Percentiles rank a stretch among this genome's conserved stretches.
Evolutionary conservation across 2,888 invertebrate genomes (phyloP).

Genomic region (Poecilus cupreus): DNA sequence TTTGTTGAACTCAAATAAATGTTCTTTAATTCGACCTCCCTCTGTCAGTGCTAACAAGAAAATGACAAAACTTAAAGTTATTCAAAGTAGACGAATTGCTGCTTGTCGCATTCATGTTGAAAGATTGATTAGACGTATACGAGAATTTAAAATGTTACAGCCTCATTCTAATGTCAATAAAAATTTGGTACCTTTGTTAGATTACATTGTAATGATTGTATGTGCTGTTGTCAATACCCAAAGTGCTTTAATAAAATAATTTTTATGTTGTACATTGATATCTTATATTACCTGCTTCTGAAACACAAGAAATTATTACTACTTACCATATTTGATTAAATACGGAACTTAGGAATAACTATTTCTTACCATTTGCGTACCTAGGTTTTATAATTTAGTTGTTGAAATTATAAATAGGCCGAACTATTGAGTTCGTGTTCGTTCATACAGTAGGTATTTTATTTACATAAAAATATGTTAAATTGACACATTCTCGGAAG

Average conservation of each 20-base stretch:
- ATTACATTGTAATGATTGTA: constrained; percentile 51
- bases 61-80: constrained; percentile 59
- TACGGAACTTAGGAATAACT: no score
- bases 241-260: constrained; percentile 35
- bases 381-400: no score
- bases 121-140: constrained; percentile 61
- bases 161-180: constrained; percentile 58
- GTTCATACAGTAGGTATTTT: no score
- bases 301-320: no score
- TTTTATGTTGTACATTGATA: constrained; percentile 10
- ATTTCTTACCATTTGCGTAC: no score
- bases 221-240: constrained; percentile 59
- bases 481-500: no score
- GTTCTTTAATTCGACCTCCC: constrained; percentile 62
- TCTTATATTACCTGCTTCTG: not conserved
- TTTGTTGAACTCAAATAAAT: constrained; percentile 52
- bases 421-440: no score
- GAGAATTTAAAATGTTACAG: constrained; percentile 60
- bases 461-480: no score
- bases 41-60: constrained; percentile 58
- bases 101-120: constrained; percentile 63
- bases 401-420: no score
- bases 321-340: no score
- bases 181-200: constrained; percentile 44
- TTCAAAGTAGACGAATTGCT: constrained; percentile 60